These are phyloP conservation scores for Aix galericulata DNA, from an alignment of 2,113 vertebrate genomes.

Conservation along the genomic window DNA sequence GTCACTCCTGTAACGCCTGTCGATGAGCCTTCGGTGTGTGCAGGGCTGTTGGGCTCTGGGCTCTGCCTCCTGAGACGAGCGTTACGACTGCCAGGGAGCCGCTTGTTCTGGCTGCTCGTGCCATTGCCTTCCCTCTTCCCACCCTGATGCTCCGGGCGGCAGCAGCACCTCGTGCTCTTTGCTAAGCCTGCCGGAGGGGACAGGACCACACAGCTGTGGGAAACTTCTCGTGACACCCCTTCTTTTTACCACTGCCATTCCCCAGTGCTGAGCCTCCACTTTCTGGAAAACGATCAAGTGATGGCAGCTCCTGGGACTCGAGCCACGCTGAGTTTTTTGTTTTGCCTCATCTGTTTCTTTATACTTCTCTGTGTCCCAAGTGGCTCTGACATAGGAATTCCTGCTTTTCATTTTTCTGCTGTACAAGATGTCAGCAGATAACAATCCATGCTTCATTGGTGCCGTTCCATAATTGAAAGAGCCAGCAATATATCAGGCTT, in stretches of 20 bases:
- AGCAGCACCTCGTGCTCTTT: background rate
- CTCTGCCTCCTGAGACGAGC: background rate
- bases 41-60: background rate
- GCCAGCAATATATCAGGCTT: conserved; percentile 48
- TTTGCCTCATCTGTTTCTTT: conserved; percentile 57
- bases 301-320: conserved; percentile 31
- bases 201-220: fast-evolving
- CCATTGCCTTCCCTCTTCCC: background rate
- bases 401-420: conserved; percentile 58
- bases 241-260: background rate
- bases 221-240: background rate
- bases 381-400: conserved; percentile 46
- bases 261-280: background rate
- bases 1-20: background rate
- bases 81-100: background rate
- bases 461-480: conserved; percentile 60
- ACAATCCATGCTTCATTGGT: conserved; percentile 63
- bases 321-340: background rate
- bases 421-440: conserved; percentile 65
- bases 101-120: background rate
- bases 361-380: background rate
- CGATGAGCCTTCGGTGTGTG: fast-evolving
- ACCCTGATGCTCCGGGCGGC: background rate
- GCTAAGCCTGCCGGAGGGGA: background rate
- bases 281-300: background rate